Percentiles rank a stretch among this genome's conserved stretches.
These are phyloP conservation scores for Heterodera schachtii DNA, from an alignment of 1,140 invertebrate species.

Conservation along the genomic window DNA sequence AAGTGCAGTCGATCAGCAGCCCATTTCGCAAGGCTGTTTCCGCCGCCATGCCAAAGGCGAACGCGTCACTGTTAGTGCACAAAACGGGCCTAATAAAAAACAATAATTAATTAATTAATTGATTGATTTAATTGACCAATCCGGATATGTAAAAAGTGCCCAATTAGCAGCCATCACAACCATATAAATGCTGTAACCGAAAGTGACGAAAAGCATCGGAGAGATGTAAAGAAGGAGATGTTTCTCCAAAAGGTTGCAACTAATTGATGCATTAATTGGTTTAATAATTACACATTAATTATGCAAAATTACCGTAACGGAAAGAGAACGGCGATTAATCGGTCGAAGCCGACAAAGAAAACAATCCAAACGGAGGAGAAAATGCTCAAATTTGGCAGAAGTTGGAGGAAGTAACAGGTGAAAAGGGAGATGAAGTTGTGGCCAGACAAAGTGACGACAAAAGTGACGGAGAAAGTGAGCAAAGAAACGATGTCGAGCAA, in stretches of 20 bases:
- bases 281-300: neutral
- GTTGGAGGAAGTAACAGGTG: neutral
- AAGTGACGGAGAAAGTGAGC: neutral
- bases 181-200: conserved; percentile 3
- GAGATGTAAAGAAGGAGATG: neutral
- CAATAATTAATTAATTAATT: neutral
- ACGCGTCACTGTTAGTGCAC: neutral
- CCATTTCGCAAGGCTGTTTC: neutral
- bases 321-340: neutral
- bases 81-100: conserved; percentile 3
- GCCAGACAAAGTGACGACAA: neutral
- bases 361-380: conserved; percentile 7
- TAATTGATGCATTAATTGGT: neutral
- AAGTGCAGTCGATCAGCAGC: neutral
- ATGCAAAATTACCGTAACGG: neutral
- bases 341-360: conserved; percentile 10
- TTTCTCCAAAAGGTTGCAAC: neutral
- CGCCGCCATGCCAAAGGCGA: neutral
- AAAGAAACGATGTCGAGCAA: neutral
- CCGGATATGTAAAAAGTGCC: neutral
- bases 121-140: neutral
- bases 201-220: neutral
- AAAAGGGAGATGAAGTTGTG: neutral
- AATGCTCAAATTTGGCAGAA: neutral
- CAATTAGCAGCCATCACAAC: neutral